Evolutionary conservation across 2,888 invertebrate genomes (phyloP).

Genomic region (Gymnoscelis rufifasciata): DNA sequence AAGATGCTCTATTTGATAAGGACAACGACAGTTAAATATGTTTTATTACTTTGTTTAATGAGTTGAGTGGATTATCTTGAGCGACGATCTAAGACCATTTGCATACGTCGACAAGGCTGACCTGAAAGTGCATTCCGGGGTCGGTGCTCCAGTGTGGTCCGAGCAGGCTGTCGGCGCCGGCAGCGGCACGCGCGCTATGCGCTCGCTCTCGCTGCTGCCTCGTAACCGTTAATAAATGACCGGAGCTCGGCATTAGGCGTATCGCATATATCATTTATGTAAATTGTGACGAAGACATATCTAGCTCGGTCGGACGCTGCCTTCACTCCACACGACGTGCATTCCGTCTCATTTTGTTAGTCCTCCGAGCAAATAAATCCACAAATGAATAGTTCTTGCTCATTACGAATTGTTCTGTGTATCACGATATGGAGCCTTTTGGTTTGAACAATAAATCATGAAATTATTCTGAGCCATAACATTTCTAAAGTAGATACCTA

Average conservation of each 20-base stretch:
- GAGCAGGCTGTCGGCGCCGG: slow-evolving; percentile 61
- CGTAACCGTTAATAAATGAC: slow-evolving; percentile 72
- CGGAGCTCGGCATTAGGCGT: slow-evolving; percentile 71
- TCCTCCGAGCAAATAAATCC: slow-evolving; percentile 54
- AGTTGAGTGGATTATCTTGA: slow-evolving; percentile 28
- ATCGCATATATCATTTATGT: slow-evolving; percentile 78
- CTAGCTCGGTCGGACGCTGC: slow-evolving; percentile 60
- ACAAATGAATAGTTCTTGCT: slow-evolving; percentile 42
- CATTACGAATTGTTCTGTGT: slow-evolving; percentile 44
- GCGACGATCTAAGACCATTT: slow-evolving; percentile 56
- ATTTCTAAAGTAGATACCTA: slow-evolving; percentile 12
- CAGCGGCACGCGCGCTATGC: slow-evolving; percentile 72
- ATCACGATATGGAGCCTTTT: slow-evolving; percentile 34
- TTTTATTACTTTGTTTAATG: slow-evolving; percentile 14
- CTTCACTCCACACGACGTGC: slow-evolving; percentile 69
- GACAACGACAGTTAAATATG: slow-evolving; percentile 12
- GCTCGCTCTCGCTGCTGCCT: slow-evolving; percentile 48
- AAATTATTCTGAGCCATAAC: slow-evolving; percentile 18
- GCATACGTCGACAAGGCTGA: slow-evolving; percentile 68
- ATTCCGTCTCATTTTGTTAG: slow-evolving; percentile 60
- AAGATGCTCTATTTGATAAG: slow-evolving; percentile 22
- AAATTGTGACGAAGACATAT: slow-evolving; percentile 80
- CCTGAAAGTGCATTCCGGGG: slow-evolving; percentile 42
- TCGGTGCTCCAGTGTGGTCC: slow-evolving; percentile 65
- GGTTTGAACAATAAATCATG: slow-evolving; percentile 27